Evolutionary conservation across 2,797 vertebrate genomes (phyloP).

Genomic region (Brotogeris chrysoptera): DNA sequence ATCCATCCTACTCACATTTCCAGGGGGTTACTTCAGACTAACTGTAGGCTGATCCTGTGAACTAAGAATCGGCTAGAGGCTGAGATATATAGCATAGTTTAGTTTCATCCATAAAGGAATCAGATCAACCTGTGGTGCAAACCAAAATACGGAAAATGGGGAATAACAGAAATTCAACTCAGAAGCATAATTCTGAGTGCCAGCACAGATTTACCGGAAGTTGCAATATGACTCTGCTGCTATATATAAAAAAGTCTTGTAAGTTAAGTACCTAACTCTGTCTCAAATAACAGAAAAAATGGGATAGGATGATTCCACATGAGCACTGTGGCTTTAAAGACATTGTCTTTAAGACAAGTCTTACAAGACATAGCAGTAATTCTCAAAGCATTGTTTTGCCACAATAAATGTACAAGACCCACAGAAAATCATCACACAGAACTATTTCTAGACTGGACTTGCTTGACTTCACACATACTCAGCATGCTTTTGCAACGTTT

Average conservation of each 20-base stretch:
- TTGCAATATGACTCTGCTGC: neutral
- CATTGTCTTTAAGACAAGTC: too few relatives aligned
- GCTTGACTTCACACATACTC: neutral
- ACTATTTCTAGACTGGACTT: neutral
- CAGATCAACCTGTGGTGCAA: neutral
- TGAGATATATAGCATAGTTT: neutral
- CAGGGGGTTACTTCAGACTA: neutral
- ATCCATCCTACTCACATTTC: neutral
- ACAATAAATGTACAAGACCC: neutral
- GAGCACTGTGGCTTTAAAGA: neutral
- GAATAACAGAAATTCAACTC: neutral
- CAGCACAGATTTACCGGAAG: neutral
- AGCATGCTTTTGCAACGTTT: neutral
- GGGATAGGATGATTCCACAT: neutral
- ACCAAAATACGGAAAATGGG: rapidly evolving
- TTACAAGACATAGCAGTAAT: neutral
- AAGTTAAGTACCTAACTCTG: neutral
- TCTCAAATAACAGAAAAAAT: neutral
- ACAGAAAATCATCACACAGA: neutral
- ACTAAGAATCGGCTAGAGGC: neutral
- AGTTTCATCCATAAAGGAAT: neutral
- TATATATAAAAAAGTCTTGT: neutral
- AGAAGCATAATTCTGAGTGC: neutral
- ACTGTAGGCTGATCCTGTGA: neutral
- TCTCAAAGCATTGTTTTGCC: neutral